Evolutionary conservation across 2,888 invertebrate species (phyloP).

Genomic region (Exephanes ischioxanthus): DNA sequence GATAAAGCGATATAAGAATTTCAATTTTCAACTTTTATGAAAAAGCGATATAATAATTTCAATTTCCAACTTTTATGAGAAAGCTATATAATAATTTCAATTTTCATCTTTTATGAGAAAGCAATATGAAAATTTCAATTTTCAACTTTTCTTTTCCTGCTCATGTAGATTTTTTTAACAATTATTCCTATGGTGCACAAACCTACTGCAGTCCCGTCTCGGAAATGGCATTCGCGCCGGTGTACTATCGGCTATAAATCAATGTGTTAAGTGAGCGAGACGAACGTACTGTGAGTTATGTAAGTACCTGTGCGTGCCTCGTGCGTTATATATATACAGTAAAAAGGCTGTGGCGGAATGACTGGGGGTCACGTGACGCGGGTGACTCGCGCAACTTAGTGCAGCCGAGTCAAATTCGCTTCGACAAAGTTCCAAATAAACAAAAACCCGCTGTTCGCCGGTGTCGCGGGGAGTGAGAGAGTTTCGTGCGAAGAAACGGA

Average conservation of each 20-base stretch:
- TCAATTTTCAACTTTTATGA: too few relatives aligned
- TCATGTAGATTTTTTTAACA: not conserved
- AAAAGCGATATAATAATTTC: too few relatives aligned
- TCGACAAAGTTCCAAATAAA: constrained; percentile 12
- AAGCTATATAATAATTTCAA: too few relatives aligned
- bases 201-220: not conserved
- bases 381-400: not conserved
- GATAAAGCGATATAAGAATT: too few relatives aligned
- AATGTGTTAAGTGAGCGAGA: constrained; percentile 38
- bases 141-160: too few relatives aligned
- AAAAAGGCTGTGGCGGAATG: not conserved
- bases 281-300: constrained; percentile 37
- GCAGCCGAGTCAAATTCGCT: not conserved
- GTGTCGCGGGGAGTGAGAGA: constrained; percentile 7
- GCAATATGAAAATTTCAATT: too few relatives aligned
- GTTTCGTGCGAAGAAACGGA: constrained; percentile 57
- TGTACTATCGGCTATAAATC: constrained; percentile 32
- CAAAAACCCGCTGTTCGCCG: not conserved
- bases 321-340: not conserved
- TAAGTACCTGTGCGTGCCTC: constrained; percentile 19
- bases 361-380: not conserved
- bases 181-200: not conserved
- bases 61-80: too few relatives aligned
- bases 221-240: constrained; percentile 15
- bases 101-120: too few relatives aligned